phyloP scores from a whole-genome alignment of 1,140 invertebrate genomes.

The Pinna nobilis region DNA sequence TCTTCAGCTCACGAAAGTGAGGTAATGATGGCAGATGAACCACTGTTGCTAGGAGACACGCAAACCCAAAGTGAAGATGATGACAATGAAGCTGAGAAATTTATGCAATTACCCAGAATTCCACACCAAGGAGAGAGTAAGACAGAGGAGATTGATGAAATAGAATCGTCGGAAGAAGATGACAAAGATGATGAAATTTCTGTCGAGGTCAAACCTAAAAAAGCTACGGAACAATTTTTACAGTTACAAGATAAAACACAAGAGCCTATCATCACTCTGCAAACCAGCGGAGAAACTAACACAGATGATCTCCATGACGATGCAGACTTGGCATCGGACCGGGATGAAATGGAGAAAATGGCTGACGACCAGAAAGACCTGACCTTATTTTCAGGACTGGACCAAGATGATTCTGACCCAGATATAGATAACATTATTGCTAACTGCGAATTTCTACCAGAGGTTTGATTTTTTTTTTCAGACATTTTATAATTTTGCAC shows the following conservation, averaged over 20 bases:
- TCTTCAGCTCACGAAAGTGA: background rate
- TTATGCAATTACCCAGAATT: conserved; percentile 2
- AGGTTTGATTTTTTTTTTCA: no score
- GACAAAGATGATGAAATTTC: background rate
- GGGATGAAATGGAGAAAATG: background rate
- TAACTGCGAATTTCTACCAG: conserved; percentile 12
- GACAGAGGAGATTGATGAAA: background rate
- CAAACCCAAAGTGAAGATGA: background rate
- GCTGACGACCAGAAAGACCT: background rate
- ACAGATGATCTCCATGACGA: conserved; percentile 15
- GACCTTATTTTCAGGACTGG: conserved; percentile 10
- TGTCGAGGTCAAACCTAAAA: background rate
- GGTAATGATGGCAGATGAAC: background rate
- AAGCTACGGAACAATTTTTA: background rate
- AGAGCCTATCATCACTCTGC: no score
- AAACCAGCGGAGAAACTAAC: background rate
- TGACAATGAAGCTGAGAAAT: background rate
- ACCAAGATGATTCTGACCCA: conserved; percentile 14
- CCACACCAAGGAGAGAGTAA: conserved; percentile 3
- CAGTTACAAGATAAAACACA: background rate
- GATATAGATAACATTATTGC: conserved; percentile 18
- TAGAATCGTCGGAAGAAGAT: no score
- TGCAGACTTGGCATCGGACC: background rate
- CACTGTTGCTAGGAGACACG: background rate
- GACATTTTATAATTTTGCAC: no score